A percentile compares a stretch with the other conserved stretches of the same genome.
phyloP scores from a whole-genome alignment of 2,888 invertebrate genomes.

The Pristionchus fissidentatus region DNA sequence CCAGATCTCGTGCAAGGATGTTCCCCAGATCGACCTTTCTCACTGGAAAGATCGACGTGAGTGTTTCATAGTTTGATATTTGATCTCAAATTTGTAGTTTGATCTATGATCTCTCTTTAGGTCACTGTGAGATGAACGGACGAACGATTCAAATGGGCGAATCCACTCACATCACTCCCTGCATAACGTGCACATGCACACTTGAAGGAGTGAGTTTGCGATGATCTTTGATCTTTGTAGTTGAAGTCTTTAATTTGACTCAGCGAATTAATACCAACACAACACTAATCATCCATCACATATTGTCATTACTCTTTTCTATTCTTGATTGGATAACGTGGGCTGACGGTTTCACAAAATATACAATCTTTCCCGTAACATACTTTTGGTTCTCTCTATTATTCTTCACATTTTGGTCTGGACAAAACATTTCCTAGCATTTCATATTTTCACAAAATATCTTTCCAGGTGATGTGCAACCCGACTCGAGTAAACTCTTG shows the following conservation, averaged over 20 bases:
- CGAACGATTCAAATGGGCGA: conserved; percentile 71
- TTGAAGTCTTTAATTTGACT: not conserved
- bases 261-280: no score
- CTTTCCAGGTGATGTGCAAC: conserved; percentile 70
- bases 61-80: conserved; percentile 45
- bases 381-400: no score
- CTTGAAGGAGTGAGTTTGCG: conserved; percentile 69
- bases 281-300: no score
- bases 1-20: conserved; percentile 72
- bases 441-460: not conserved
- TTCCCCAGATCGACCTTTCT: conserved; percentile 70
- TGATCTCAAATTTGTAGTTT: not conserved
- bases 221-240: conserved; percentile 15
- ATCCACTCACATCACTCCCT: conserved; percentile 74
- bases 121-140: conserved; percentile 73
- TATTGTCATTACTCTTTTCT: no score
- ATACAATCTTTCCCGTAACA: not conserved
- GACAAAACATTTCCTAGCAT: no score
- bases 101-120: conserved; percentile 53
- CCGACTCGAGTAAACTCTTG: conserved; percentile 70
- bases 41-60: conserved; percentile 74
- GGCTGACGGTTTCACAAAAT: no score
- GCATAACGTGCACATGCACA: conserved; percentile 74
- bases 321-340: no score
- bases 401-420: no score